Evolutionary conservation across 2,888 invertebrate genomes (phyloP).

Genomic region (Monochamus alternatus): DNA sequence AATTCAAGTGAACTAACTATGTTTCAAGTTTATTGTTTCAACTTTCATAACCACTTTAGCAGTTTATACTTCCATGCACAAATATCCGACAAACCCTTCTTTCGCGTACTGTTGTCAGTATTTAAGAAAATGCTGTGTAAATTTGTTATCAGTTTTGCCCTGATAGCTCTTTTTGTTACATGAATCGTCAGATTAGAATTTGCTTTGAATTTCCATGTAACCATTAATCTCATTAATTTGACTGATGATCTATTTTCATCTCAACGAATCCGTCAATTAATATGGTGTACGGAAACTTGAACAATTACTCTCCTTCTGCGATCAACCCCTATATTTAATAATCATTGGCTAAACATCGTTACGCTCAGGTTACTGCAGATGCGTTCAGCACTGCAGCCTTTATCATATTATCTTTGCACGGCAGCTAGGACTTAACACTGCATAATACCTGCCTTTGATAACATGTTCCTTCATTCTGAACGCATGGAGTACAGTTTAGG

Average conservation of each 20-base stretch:
- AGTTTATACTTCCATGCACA: no score
- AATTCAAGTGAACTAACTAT: no score
- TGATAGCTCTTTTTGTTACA: constrained; percentile 18
- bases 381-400: neutral
- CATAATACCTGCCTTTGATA: no score
- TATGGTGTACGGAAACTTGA: constrained; percentile 22
- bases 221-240: constrained; percentile 33
- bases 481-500: no score
- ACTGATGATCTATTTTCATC: constrained; percentile 35
- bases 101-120: constrained; percentile 3
- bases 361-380: constrained; percentile 2
- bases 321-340: constrained; percentile 19
- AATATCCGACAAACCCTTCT: neutral
- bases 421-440: neutral
- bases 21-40: no score
- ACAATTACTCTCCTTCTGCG: constrained; percentile 18
- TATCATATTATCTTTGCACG: neutral
- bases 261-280: constrained; percentile 33
- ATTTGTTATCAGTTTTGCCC: constrained; percentile 22
- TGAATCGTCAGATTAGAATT: constrained; percentile 31
- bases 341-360: constrained; percentile 5
- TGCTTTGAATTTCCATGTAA: constrained; percentile 23
- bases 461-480: no score
- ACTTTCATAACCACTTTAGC: no score
- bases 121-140: constrained; percentile 12